phyloP scores from a whole-genome alignment of 2,888 invertebrate genomes.

The Prosapia bicincta region DNA sequence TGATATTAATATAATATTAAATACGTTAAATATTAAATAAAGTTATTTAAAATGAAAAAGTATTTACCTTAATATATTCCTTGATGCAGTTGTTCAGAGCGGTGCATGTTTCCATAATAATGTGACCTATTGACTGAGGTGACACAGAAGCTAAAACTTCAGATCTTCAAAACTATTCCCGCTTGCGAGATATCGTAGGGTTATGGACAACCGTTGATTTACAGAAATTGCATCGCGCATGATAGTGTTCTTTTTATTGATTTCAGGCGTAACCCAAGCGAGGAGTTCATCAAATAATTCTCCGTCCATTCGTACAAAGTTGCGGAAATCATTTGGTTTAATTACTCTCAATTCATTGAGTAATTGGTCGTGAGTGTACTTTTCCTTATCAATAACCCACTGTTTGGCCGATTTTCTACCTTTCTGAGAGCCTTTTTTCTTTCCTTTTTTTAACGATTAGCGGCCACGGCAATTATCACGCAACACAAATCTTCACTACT shows the following conservation, averaged over 20 bases:
- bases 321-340: constrained; percentile 3
- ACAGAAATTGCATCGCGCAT: constrained; percentile 7
- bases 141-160: not conserved
- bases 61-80: not conserved
- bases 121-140: not conserved
- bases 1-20: too few species aligned
- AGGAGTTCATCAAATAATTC: constrained; percentile 14
- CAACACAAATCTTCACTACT: not conserved
- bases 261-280: constrained; percentile 7
- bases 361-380: not conserved
- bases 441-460: not conserved
- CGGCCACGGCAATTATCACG: not conserved
- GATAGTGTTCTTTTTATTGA: not conserved
- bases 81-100: constrained; percentile 4
- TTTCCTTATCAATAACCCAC: not conserved
- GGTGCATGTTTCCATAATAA: constrained; percentile 10
- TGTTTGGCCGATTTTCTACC: not conserved
- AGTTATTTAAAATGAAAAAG: not conserved
- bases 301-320: not conserved
- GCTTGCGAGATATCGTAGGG: too few species aligned
- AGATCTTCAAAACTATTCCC: not conserved
- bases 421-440: too few species aligned
- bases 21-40: too few species aligned
- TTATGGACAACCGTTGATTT: constrained; percentile 11
- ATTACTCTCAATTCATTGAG: constrained; percentile 4